These are phyloP conservation scores for Anoplius nigerrimus DNA, from an alignment of 2,888 invertebrate species.

Conservation along the genomic window DNA sequence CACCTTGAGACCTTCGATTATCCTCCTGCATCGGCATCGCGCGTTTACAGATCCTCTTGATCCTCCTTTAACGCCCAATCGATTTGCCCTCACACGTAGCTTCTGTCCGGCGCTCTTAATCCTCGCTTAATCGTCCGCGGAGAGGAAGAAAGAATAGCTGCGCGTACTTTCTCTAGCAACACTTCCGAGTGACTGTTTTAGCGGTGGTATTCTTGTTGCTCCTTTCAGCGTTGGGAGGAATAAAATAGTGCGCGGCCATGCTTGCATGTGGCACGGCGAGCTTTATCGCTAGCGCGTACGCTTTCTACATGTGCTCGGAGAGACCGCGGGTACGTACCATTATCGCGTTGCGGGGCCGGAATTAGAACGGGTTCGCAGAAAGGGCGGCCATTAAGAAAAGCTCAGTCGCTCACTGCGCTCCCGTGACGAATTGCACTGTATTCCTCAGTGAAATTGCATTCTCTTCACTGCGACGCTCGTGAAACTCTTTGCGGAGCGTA, in stretches of 20 bases:
- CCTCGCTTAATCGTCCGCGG: no score
- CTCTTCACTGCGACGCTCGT: slow-evolving; percentile 33
- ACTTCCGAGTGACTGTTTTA: no score
- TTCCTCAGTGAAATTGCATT: slow-evolving; percentile 62
- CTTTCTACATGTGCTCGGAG: not conserved
- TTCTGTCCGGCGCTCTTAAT: not conserved
- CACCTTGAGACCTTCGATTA: slow-evolving; percentile 13
- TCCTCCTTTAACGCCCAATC: slow-evolving; percentile 1
- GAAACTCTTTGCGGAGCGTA: no score
- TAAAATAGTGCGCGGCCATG: not conserved
- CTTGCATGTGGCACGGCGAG: slow-evolving; percentile 6
- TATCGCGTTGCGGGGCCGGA: slow-evolving; percentile 30
- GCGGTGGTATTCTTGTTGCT: no score
- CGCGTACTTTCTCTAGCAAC: no score
- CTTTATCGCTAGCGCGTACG: slow-evolving; percentile 7
- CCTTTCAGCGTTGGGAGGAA: no score
- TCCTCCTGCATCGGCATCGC: not conserved
- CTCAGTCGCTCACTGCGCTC: slow-evolving; percentile 38
- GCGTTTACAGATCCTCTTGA: not conserved
- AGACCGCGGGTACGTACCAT: slow-evolving; percentile 21
- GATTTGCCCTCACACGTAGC: not conserved
- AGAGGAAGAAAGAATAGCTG: no score
- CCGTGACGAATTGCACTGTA: slow-evolving; percentile 62
- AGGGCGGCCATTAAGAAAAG: slow-evolving; percentile 45
- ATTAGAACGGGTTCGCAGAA: slow-evolving; percentile 51